These are phyloP conservation scores for Sebastolobus alascanus DNA, from an alignment of 2,797 vertebrate species.

Conservation along the genomic window DNA sequence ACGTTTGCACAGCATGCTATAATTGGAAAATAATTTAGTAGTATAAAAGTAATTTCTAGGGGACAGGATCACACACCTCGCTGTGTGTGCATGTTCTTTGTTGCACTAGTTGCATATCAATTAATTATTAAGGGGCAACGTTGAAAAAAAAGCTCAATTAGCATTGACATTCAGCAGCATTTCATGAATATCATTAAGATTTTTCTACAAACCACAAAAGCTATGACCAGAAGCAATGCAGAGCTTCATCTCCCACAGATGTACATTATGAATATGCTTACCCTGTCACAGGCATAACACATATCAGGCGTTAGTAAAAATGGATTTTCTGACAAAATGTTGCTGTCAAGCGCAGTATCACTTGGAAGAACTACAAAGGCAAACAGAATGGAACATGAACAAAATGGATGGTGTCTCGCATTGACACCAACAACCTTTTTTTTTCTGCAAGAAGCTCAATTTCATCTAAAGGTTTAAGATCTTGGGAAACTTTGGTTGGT, in stretches of 20 bases:
- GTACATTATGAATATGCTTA: background rate
- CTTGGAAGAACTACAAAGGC: constrained; percentile 9
- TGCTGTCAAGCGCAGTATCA: background rate
- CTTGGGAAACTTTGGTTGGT: background rate
- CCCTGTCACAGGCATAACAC: background rate
- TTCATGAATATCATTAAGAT: background rate
- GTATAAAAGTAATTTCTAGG: background rate
- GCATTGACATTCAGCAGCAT: background rate
- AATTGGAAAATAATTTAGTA: background rate
- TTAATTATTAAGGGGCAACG: background rate
- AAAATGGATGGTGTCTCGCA: background rate
- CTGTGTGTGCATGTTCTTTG: background rate
- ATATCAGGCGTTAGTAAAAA: too few relatives aligned
- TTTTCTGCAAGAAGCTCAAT: background rate
- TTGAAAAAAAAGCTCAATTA: background rate
- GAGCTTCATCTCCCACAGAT: background rate
- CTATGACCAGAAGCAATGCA: too few relatives aligned
- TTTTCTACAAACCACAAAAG: background rate
- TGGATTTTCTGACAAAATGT: background rate
- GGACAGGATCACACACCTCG: background rate
- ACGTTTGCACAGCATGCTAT: too few relatives aligned
- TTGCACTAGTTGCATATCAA: background rate
- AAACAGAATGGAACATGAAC: background rate
- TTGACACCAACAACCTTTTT: background rate
- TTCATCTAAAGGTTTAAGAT: background rate